Evolutionary conservation across 1,140 invertebrate genomes (phyloP).

Genomic region (Helicorthomorpha holstii): DNA sequence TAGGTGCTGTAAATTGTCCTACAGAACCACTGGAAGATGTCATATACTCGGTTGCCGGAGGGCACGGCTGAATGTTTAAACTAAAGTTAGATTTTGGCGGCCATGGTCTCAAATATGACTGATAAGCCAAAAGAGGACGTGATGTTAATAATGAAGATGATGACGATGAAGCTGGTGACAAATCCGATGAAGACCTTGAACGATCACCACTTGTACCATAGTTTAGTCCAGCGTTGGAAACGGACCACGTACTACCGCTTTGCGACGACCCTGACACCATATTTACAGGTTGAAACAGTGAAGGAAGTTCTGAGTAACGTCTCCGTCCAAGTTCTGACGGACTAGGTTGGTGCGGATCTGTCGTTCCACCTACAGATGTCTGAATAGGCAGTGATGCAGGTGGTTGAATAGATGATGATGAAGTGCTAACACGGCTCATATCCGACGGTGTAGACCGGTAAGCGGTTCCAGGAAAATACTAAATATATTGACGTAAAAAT

Average conservation of each 20-base stretch:
- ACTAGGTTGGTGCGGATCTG: not conserved
- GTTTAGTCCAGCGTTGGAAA: not conserved
- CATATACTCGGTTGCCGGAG: too few species aligned
- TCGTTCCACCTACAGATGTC: not conserved
- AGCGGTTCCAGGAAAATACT: constrained; percentile 74
- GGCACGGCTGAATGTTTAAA: too few species aligned
- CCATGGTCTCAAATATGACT: too few species aligned
- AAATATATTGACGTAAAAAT: constrained; percentile 7
- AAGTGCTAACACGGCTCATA: not conserved
- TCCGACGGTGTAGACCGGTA: constrained; percentile 43
- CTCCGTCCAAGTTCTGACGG: not conserved
- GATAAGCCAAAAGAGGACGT: too few species aligned
- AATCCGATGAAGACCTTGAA: not conserved
- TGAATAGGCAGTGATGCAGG: not conserved
- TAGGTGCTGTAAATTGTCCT: too few species aligned
- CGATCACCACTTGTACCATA: not conserved
- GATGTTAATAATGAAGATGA: not conserved
- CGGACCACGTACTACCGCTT: not conserved
- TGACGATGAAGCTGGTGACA: not conserved
- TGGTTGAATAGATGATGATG: not conserved
- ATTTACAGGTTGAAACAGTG: not conserved
- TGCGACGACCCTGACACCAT: not conserved
- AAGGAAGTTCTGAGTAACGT: not conserved
- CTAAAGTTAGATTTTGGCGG: too few species aligned
- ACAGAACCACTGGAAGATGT: too few species aligned